Evolutionary conservation across 2,797 vertebrate species (phyloP).

Genomic region (Coregonus ussuriensis): DNA sequence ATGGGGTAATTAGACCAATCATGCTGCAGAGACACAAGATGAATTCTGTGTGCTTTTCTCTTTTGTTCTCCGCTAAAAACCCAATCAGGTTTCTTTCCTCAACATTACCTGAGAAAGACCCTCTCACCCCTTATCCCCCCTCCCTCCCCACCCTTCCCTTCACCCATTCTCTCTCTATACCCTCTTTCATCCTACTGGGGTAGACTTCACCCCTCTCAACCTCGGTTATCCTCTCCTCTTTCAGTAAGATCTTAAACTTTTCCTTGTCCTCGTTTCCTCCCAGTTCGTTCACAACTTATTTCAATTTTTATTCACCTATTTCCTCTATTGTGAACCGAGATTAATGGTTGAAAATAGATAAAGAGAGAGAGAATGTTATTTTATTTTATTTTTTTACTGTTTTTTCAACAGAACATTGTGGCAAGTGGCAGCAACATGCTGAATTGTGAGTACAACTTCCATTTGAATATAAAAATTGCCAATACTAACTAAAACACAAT

Average conservation of each 20-base stretch:
- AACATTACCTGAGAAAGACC: conserved; percentile 43
- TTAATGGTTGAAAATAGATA: neutral
- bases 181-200: neutral
- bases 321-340: neutral
- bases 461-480: neutral
- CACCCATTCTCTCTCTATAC: neutral
- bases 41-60: conserved; percentile 48
- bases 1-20: conserved; percentile 56
- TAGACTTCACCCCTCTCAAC: neutral
- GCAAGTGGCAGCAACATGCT: neutral
- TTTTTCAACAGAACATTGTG: neutral
- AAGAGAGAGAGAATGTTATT: too few species aligned
- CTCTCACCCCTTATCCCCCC: neutral
- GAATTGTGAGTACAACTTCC: neutral
- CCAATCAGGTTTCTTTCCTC: conserved; percentile 51
- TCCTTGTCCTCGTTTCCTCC: neutral
- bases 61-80: conserved; percentile 42
- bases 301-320: neutral
- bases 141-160: neutral
- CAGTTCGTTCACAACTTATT: neutral
- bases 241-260: neutral
- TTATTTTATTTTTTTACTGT: neutral
- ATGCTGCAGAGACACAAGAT: conserved; percentile 47
- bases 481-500: neutral
- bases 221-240: neutral